phyloP scores from a whole-genome alignment of 2,888 invertebrate species.

The Drosophila ezoana region DNA sequence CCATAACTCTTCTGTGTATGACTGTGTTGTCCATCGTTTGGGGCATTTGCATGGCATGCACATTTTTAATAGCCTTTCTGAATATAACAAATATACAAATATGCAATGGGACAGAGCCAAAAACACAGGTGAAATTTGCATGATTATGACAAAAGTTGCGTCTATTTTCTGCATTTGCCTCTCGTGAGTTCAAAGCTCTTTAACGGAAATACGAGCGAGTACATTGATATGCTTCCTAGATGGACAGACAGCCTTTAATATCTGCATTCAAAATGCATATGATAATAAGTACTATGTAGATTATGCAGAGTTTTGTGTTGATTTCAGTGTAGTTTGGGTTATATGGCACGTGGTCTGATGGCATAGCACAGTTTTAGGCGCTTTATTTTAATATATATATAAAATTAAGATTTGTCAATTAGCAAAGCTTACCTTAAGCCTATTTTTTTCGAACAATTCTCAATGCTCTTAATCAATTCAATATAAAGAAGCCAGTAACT shows the following conservation, averaged over 20 bases:
- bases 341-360: background rate
- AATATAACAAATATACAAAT: conserved; percentile 68
- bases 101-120: conserved; percentile 57
- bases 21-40: conserved; percentile 38
- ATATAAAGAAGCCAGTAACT: too few species aligned
- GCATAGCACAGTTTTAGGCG: conserved; percentile 58
- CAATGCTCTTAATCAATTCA: too few species aligned
- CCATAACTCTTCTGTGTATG: conserved; percentile 54
- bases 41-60: conserved; percentile 72
- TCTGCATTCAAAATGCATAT: conserved; percentile 46
- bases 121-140: conserved; percentile 76
- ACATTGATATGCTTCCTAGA: conserved; percentile 38
- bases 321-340: background rate
- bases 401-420: too few species aligned
- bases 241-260: conserved; percentile 14
- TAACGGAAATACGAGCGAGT: conserved; percentile 15
- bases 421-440: too few species aligned
- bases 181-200: conserved; percentile 54
- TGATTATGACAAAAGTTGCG: conserved; percentile 72
- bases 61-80: conserved; percentile 76
- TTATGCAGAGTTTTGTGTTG: conserved; percentile 27
- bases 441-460: too few species aligned
- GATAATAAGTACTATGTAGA: conserved; percentile 16
- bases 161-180: conserved; percentile 22
- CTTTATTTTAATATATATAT: background rate